Evolutionary conservation across 2,113 vertebrate genomes (phyloP), one percentile per base, ranked within the genome.

Genomic region (Eudyptes chrysolophus): DNA sequence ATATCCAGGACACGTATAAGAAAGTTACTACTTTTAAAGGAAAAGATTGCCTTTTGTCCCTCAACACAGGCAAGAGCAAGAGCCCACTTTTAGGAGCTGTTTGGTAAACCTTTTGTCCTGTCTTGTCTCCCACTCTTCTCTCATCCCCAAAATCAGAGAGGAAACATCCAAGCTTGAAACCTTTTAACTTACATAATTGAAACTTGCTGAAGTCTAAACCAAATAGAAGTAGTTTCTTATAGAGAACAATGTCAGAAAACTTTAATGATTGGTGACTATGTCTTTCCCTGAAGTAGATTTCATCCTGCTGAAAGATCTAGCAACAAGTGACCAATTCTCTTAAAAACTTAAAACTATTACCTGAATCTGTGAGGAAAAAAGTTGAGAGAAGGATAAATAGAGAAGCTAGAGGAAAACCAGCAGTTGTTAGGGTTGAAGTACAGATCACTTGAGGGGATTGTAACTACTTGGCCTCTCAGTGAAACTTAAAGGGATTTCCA

Each of bases 391-490:
- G 44, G 38, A 55, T 55, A 84, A 87, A 76, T 36, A 68, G 74
- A 82, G 72, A 89, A 94, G 38, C 30, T 60, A 57, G 81, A 52
- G 29, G 36, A 91, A 96, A 94, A 85, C 40, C 61, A 79, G 42
- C 57, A 58, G 84, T 58, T 71, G 29, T 84, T 79, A 48, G 64
- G 72, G 51, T 82, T 93, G 75, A 84, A 87, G 84, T 81, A 79
- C 57, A 68, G 30, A 72, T n/a, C 34, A 16, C 36, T 90, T 55
- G 61, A 87, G 87, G 32, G 36, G 62, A 65, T 7, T 79, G 34
- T 72, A 83, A 58, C 36, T 69, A 40, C 40, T 75, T 30, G 9
- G 61, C 49, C 61, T 84, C 46, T 25, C 51, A 70, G 60, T 75
- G 84, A 82, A 92, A 77, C 38, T 91, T 82, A 9, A 34, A 81